Evolutionary conservation across 2,797 vertebrate genomes (phyloP), one percentile per base, ranked within the genome.

Genomic region (Lepus oiostolus): DNA sequence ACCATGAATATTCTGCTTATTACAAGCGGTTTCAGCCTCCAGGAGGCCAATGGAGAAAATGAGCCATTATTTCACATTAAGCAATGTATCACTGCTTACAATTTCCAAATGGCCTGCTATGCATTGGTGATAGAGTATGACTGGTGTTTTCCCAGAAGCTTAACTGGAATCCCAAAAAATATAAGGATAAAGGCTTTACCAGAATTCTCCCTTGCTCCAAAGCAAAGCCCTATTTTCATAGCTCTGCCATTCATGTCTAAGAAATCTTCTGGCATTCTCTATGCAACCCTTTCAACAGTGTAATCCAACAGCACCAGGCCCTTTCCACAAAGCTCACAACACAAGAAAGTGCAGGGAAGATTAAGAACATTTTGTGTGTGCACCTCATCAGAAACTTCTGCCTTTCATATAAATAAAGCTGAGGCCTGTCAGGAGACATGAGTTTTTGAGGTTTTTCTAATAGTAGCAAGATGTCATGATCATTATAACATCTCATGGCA

Each of bases 181-280:
- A 92, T 38, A 67, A 63, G n/a, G 65, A 87, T 52, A 89, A 96
- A 92, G 95, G 76, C 54, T 83, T 94, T 91, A 77, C 52, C 79
- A 94, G 91, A 95, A 92, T 82, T 93, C 93, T 85, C 92, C 80
- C 83, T 88, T 85, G 68, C 79, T 79, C 67, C 88, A 88, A 83
- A 94, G 79, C 79, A 96, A 96, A 97, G 87, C 50, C 74, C n/a
- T 92, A 93, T 71, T 84, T 88, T 92, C 63, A 91, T 21, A 80
- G 76, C 47, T 80, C 32, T 32, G 75, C 60, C 72, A 89, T 16
- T 65, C 70, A 58, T 21, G 85, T 62, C 90, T 79, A 67, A 62
- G 58, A 95, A 95, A 83, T 47, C 42, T 47, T 77, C 58, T 87
- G 82, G 85, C 52, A 32, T 63, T 76, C 76, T 90, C 85, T 65